Evolutionary conservation across 64 coral and sea anemone species (phyloP), one percentile per base, ranked within the genome.

Genomic region (Stylophora pistillata): DNA sequence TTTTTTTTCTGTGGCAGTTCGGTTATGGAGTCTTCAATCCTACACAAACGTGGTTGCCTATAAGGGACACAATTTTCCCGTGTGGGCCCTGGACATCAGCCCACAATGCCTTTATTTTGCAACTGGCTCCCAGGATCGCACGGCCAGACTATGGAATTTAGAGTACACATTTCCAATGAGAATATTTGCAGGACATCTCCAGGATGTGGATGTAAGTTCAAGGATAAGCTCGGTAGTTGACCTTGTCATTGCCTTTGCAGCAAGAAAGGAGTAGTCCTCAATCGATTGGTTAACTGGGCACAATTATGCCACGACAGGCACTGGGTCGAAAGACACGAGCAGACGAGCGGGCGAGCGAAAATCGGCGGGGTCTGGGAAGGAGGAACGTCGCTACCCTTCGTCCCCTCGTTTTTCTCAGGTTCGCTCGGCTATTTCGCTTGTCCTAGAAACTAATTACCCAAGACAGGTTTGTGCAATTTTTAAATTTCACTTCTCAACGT

Each of bases 51-150:
- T 81, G 52, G 97, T 99, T 28, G 65, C 89, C 23, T 99, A 99
- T 83, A 99, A 95, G 4, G 97, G 97, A 27, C 97, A 99, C 56
- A 99, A 93, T 68, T 95, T 95, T 86, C 97, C 97, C 77, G 97
- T 99, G 16, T 99, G 93, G 93, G 86, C 66, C 72, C 82, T 99
- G 78, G 97, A 99, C 74, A 77, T 95, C 26, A 99, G 97, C 73
- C 76, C 93, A 18, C 93, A 95, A 58, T 95, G 90, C 69, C 89
- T 85, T 41, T 99, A 99, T 87, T 99, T 99, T 90, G 97, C 93
- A 15, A 95, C 93, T 74, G 90, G 90, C 14, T 99, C 97, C 62
- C 94, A 95, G 75, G 97, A 99, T 82, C 89, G 82, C 54, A 95
- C 97, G 60, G 97, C 97, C 23, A 81, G 93, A 37, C 84, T 99